Percentiles rank a stretch among this genome's conserved stretches.
Evolutionary conservation across 2,888 invertebrate species (phyloP).

Genomic region (Crematogaster levior): DNA sequence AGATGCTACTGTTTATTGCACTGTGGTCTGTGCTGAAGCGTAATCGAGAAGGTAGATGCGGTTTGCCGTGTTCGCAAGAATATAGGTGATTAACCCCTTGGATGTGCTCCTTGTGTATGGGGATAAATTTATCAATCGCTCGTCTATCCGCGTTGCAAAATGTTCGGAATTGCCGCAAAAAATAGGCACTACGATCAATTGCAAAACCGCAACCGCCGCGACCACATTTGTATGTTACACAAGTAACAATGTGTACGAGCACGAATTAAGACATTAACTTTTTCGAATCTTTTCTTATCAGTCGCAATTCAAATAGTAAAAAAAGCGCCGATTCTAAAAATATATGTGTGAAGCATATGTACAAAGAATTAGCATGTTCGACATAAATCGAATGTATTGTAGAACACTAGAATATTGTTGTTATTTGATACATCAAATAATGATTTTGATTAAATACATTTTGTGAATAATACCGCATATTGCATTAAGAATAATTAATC

Average conservation of each 20-base stretch:
- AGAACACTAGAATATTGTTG: neutral
- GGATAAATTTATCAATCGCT: conserved; percentile 45
- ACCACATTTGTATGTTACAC: conserved; percentile 51
- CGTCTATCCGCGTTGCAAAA: conserved; percentile 49
- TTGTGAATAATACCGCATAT: neutral
- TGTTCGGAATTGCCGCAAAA: conserved; percentile 68
- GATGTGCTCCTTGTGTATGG: conserved; percentile 64
- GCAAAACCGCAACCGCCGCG: conserved; percentile 71
- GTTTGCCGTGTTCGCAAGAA: conserved; percentile 80
- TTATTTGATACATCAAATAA: neutral
- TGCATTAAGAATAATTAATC: neutral
- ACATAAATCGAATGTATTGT: neutral
- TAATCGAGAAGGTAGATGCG: conserved; percentile 79
- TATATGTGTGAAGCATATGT: neutral
- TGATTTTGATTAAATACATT: neutral
- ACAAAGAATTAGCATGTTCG: neutral
- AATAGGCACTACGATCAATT: conserved; percentile 65
- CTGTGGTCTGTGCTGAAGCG: conserved; percentile 81
- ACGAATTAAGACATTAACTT: conserved; percentile 43
- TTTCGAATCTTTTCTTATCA: conserved; percentile 11
- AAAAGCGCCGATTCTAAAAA: neutral
- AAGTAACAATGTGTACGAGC: conserved; percentile 23
- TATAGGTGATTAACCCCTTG: conserved; percentile 79
- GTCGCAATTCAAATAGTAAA: neutral
- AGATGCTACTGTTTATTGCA: conserved; percentile 80